Percentiles rank a stretch among this genome's conserved stretches.
Evolutionary conservation across 2,888 invertebrate species (phyloP).

Genomic region (Notodonta dromedarius): DNA sequence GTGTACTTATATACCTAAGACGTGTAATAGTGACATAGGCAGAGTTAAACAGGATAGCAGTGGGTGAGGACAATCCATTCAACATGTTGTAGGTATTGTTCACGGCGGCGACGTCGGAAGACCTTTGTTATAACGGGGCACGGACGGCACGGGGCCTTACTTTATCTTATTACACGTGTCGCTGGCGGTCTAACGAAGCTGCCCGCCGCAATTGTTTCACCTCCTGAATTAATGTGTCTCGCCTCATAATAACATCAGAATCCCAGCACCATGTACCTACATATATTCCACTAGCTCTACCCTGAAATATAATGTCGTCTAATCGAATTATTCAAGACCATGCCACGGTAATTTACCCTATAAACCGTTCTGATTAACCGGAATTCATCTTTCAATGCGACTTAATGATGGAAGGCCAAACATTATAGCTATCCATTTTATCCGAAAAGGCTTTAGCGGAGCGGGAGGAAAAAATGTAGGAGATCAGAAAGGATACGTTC

Average conservation of each 20-base stretch:
- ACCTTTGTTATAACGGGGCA: constrained; percentile 73
- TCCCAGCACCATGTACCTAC: constrained; percentile 35
- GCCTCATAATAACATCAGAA: constrained; percentile 54
- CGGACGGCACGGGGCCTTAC: constrained; percentile 53
- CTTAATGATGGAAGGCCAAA: constrained; percentile 43
- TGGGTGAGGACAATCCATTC: constrained; percentile 49
- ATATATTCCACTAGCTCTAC: constrained; percentile 37
- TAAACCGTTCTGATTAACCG: constrained; percentile 51
- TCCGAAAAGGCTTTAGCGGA: constrained; percentile 25
- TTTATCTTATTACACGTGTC: constrained; percentile 78
- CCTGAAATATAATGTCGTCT: constrained; percentile 41
- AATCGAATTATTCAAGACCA: constrained; percentile 50
- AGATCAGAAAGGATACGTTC: constrained; percentile 32
- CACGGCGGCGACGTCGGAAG: constrained; percentile 60
- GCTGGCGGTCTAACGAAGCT: constrained; percentile 67
- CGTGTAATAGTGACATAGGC: constrained; percentile 8
- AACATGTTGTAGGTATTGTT: constrained; percentile 62
- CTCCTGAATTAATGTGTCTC: constrained; percentile 65
- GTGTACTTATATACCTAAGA: background rate
- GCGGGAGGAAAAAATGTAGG: constrained; percentile 32
- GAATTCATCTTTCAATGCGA: constrained; percentile 46
- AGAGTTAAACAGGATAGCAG: constrained; percentile 48
- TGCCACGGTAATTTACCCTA: constrained; percentile 47
- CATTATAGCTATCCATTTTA: constrained; percentile 35
- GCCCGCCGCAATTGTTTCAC: constrained; percentile 66